Evolutionary conservation across 2,888 invertebrate species (phyloP), one percentile per base, ranked within the genome.

Genomic region (Tetheella fluctuosa): DNA sequence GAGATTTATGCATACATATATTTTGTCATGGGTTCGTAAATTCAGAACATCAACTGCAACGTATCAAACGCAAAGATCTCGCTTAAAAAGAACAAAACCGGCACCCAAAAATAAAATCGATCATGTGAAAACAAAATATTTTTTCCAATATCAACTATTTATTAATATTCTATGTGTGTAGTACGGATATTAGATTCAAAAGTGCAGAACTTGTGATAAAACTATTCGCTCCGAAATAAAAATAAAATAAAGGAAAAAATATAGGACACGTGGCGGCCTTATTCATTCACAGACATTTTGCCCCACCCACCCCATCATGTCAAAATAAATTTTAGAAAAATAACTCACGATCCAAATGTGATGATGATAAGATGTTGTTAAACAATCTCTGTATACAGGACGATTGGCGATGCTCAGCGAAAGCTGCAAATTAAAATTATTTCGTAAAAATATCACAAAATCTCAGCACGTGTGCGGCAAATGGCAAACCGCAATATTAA

Each of bases 401-500:
- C 71, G 75, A 75, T 81, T 77, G 73, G 67, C 64, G 78, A 70
- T 70, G 82, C 71, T 76, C 76, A 76, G 79, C 68, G 77, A 78
- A 78, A 76, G 81, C 82, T 85, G 84, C 77, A 88, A 90, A 85
- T 75, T 83, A 84, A 85, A 88, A 79, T 83, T 83, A 84, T 83
- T 86, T 77, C 80, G 77, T 86, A 88, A 91, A 91, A 90, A 91
- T 91, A 91, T 90, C 88, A 91, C 90, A 91, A 91, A 89, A 84
- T 83, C 84, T 84, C 86, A 88, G 91, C 92, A 93, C 93, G 91
- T 93, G 93, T 92, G 91, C 92, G 90, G 90, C 88, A 85, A 88
- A 88, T 87, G 88, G 89, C 88, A 91, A 90, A 89, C 88, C 85
- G 90, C 89, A 90, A 81, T 83, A 85, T 79, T 77, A 75, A 76